Conservation (phyloP, 2,888 invertebrate species). For the Autographa pulchrina region DNA sequence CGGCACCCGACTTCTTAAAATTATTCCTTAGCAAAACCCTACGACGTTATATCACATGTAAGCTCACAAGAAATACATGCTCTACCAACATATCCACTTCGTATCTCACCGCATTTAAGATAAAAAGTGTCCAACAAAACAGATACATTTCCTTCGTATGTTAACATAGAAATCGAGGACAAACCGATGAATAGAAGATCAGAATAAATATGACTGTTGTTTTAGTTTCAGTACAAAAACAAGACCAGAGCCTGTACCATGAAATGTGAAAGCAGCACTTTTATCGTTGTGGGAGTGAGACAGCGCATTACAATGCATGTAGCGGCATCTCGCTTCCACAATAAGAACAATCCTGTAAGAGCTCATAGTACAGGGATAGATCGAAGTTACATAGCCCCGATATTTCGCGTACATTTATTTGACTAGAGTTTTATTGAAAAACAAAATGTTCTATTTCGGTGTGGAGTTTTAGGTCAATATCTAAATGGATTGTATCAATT, state of each 20-base stretch:
- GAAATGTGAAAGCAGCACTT: neutral
- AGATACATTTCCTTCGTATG: conserved; percentile 9
- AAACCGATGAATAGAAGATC: conserved; percentile 29
- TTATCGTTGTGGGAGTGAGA: no score
- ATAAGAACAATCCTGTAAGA: no score
- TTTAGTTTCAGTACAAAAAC: conserved; percentile 24
- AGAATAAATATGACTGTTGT: conserved; percentile 26
- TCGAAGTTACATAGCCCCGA: neutral
- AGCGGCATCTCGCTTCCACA: no score
- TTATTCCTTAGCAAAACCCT: neutral
- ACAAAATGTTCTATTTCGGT: neutral
- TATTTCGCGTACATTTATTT: conserved; percentile 18
- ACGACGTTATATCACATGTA: neutral
- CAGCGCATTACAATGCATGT: no score
- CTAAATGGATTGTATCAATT: neutral
- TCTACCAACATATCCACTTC: neutral
- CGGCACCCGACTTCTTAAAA: no score
- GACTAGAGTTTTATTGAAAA: conserved; percentile 15
- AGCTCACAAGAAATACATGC: neutral
- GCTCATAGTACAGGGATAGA: neutral
- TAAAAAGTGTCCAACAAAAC: conserved; percentile 13
- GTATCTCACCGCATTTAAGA: conserved; percentile 10
- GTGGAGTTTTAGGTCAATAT: neutral
- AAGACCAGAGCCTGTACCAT: neutral
- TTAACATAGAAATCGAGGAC: conserved; percentile 19